These are phyloP conservation scores for Alosa sapidissima DNA, from an alignment of 2,797 vertebrate genomes.

Conservation along the genomic window DNA sequence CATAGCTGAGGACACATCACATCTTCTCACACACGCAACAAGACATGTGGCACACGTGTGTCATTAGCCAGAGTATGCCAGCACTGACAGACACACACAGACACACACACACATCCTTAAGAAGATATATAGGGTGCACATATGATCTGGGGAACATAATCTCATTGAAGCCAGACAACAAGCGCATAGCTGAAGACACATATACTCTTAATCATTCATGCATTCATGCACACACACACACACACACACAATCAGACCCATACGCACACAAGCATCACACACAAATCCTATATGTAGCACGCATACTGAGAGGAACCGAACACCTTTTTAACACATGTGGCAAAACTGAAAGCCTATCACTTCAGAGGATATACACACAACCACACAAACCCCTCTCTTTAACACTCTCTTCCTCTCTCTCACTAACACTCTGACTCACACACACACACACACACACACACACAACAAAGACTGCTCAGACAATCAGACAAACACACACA, in stretches of 20 bases:
- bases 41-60: not conserved
- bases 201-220: slow-evolving; percentile 8
- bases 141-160: slow-evolving; percentile 58
- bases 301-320: not conserved
- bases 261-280: not conserved
- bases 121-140: slow-evolving; percentile 46
- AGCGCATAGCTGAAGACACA: slow-evolving; percentile 21
- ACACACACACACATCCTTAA: not conserved
- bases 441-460: slow-evolving; percentile 10
- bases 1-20: slow-evolving; percentile 9
- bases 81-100: not conserved
- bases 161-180: slow-evolving; percentile 19
- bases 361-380: not conserved
- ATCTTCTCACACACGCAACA: slow-evolving; percentile 7
- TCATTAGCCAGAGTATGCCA: not conserved
- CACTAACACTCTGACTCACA: slow-evolving; percentile 24
- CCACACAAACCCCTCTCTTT: slow-evolving; percentile 1
- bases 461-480: not conserved
- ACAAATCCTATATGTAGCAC: not conserved
- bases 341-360: not conserved
- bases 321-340: not conserved
- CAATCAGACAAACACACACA: not conserved
- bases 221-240: slow-evolving; percentile 15
- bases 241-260: not conserved
- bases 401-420: not conserved